Base-by-base conservation (phyloP, 2,797 vertebrate genomes). In the Nasua narica region DNA sequence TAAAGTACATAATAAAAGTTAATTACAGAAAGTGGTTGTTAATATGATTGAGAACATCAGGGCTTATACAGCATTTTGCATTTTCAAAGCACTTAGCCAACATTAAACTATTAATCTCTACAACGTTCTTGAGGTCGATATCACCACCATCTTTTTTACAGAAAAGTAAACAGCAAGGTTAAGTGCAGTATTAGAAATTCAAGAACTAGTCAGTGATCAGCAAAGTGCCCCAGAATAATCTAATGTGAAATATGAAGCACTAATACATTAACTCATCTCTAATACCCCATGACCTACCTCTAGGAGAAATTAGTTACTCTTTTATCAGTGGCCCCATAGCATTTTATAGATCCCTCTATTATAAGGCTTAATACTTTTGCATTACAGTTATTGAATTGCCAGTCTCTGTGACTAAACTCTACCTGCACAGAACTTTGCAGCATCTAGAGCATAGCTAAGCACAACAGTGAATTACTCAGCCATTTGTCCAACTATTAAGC, bases 41-140 rank as follows among this genome's bases (percentile, higher is more conserved):
- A 95, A 92, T 84, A 91, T 92, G 54, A 97, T 93, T 97, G 87
- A 93, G 81, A 95, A 94, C 43, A 76, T 81, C n/a, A 87, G 43
- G 79, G 29, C 50, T 93, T 79, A 94, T 27, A 84, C 9, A 70
- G 69, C 46, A 94, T 76, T 94, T 86, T 87, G 62, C 78, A 95
- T 81, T 94, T 91, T 85, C 65, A 97, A 78, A 96, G 90, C 93
- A 96, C 87, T 97, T 93, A 94, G 54, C 58, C 93, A 96, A 95
- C 72, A 94, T 92, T 91, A 96, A 90, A 91, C n/a, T 13, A 95
- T 95, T 93, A 92, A 96, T 97, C 83, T 92, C 94, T 93, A 95
- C 40, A 93, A 87, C 5, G 93, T 70, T 67, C 84, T 82, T 78
- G 46, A 95, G 81, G 93, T 96, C 88, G 78, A 50, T 85, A 94